Evolutionary conservation across 2,113 vertebrate genomes (phyloP), one percentile per base, ranked within the genome.

Genomic region (Ailuropoda melanoleuca): DNA sequence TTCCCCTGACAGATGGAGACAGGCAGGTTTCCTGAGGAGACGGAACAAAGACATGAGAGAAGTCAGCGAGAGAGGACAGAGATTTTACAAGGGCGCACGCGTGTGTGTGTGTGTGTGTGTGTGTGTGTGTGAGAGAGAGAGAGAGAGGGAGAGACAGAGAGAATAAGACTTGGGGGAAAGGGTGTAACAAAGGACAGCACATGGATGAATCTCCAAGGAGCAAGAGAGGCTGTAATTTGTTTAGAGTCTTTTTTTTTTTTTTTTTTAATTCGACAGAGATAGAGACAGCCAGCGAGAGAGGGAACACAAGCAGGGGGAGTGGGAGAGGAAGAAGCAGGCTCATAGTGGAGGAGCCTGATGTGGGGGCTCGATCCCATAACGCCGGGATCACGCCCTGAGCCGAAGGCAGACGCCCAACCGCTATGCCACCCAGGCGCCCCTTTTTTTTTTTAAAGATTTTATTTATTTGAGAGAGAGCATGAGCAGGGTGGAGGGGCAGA

Each of bases 141-240:
- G 43, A 43, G 43, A 43, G 43, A 43, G 4, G 6, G 43, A 43
- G 43, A 43, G 43, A 43, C 5, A 43, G 43, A 43, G 43, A 43
- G 17, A 60, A 31, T 4, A 34, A 88, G 90, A 34, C 13, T 10
- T 2, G 23, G 31, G 70, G 43, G 15, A n/a, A 72, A 56, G 7
- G 17, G 48, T 48, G 3, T 62, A 70, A 62, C 2, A 48, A 34
- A 56, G 10, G 6, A 29, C 2, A 8, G n/a, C 21, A n/a, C 23
- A 2, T 60, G 50, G 62, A 14, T 4, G 11, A 2, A 6, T 29
- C 37, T 37, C 48, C 4, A 84, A 86, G 46, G 87, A 91, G 60
- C 34, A 31, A 80, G 62, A 78, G 48, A 94, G 88, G 92, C 89
- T 39, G 8, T 17, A 58, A 82, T 95, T 93, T 97, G 85, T 90